Evolutionary conservation across 2,888 invertebrate species (phyloP).

Genomic region (Camponotus fellah): DNA sequence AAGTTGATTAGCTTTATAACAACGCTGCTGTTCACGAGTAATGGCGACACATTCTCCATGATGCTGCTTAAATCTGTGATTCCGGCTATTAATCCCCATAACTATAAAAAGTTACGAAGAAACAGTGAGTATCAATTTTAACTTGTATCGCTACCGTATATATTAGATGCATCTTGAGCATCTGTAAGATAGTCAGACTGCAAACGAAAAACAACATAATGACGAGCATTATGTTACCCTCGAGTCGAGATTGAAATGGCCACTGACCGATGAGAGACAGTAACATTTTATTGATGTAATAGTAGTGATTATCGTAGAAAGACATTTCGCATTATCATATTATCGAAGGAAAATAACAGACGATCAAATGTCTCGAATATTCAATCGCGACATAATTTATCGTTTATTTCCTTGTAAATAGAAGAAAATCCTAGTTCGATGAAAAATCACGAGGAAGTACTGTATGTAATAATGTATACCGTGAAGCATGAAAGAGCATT

Average conservation of each 20-base stretch:
- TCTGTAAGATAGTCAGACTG: too few species aligned
- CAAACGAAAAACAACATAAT: too few species aligned
- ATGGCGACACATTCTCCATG: too few species aligned
- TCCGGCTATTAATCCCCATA: too few species aligned
- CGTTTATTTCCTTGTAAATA: neutral
- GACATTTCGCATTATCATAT: neutral
- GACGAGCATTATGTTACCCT: neutral
- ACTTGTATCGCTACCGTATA: too few species aligned
- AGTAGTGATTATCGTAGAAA: conserved; percentile 20
- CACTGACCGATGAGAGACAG: conserved; percentile 3
- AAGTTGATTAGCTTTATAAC: too few species aligned
- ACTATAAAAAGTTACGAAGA: neutral
- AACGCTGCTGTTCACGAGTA: too few species aligned
- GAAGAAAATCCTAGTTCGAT: too few species aligned
- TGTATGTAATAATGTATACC: neutral
- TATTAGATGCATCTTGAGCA: too few species aligned
- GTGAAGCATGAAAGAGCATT: neutral
- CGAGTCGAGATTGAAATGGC: conserved; percentile 27
- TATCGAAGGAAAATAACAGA: neutral
- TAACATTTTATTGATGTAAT: conserved; percentile 2
- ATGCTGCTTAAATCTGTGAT: too few species aligned
- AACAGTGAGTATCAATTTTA: too few species aligned
- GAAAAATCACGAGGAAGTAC: neutral
- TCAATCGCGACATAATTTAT: neutral
- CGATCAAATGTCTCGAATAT: neutral